Base-by-base conservation (phyloP, 1,140 invertebrate species). In the Calosoma granatense region DNA sequence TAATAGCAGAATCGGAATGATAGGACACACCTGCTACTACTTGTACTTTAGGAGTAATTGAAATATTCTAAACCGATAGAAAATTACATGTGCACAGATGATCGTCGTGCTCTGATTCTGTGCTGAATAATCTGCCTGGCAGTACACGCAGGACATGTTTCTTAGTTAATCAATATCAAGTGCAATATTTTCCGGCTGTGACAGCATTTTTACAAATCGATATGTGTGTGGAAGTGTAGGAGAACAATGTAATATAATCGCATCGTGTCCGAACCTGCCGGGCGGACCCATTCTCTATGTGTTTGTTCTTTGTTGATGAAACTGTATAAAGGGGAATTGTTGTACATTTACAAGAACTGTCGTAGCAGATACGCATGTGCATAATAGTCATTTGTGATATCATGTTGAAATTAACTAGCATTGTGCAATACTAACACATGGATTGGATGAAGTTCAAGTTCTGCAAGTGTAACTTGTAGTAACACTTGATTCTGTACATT, bases 341-440 rank as follows among this genome's bases (percentile, higher is more conserved):
- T 36, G 26, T 36, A 36, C n/a, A n/a, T 36, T 36, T 36, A 36
- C 26, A 36, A 36, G 26, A 36, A 36, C n/a, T 36, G 26, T 36
- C 6, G n/a, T n/a, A 6, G 6, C 26, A 36, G 26, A 9, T 36
- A 36, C 26, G 19, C 51, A 56, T 56, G 36, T 19, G 54, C 23
- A 23, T 19, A 21, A 6, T 23, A 41, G 21, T 21, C 2, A 22
- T 17, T 54, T 20, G 55, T 41, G 51, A 19, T 30, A 20, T 51
- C 64, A 64, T 63, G 59, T 65, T 64, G 51, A 47, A 41, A 52
- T 58, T 63, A 62, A 58, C 62, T 60, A 65, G 65, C 61, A 65
- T 68, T 61, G 65, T 67, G 66, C 64, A 69, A 65, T 70, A 70
- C 66, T 65, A 71, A 66, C 69, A 69, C 70, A 69, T 64, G 68